Base-by-base conservation (phyloP, 2,113 vertebrate species). In the Bettongia penicillata region DNA sequence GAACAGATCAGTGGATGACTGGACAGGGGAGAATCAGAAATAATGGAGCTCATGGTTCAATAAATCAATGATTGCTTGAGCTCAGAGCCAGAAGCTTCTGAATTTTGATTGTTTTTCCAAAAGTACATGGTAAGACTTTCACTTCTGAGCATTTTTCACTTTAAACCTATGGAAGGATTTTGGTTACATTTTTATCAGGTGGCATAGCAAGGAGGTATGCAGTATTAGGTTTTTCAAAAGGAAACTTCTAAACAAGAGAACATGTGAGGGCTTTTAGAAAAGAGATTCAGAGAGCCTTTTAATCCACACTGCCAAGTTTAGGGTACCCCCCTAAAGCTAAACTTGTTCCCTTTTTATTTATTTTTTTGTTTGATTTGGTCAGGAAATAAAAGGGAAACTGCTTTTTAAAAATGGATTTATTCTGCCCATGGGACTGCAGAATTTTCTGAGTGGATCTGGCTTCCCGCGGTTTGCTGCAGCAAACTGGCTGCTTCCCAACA, bases 401-500 rank as follows among this genome's bases (percentile, higher is more conserved):
- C 16, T 55, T 84, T 77, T 84, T 23, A 43, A 43, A 84, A 43
- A 22, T 84, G 43, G 68, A 84, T 84, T 43, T 84, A 43, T 84
- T 19, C n/a, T 84, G 68, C 37, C 90, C 47, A 1, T 91, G 52
- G 91, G 91, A 47, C 68, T 84, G 68, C 68, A 51, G 43, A 47
- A 50, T 12, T 14, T 43, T 25, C 91, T 50, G 2, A 11, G 23
- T 53, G 31, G 22, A 51, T 51, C 24, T 25, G 31, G 50, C 47
- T 5, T 9, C 43, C 90, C 77, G 57, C 47, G 48, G 25, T 91
- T 26, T 25, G 0, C 90, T 89, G 96, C 91, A 61, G 90, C 0
- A 0, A 22, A 9, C 9, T 97, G 97, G 96, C 97, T 48, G 12
- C 19, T 51, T 52, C 95, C 96, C 48, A 28, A 43, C 53, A 89